phyloP scores from a whole-genome alignment of 2,797 vertebrate genomes.

The Coluber constrictor region DNA sequence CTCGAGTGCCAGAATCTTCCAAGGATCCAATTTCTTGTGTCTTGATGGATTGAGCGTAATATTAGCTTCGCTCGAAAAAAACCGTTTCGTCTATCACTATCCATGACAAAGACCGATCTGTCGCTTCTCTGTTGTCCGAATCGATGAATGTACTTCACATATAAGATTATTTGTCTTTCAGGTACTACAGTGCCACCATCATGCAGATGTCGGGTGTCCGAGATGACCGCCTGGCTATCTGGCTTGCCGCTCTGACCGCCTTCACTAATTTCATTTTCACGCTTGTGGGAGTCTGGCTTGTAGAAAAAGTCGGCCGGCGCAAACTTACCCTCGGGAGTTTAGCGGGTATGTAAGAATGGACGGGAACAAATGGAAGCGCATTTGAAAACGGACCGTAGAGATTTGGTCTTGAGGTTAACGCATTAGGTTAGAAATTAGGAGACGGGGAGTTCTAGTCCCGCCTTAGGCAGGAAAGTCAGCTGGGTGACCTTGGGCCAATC shows the following conservation, averaged over 20 bases:
- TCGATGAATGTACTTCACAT: accelerated
- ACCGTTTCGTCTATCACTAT: not conserved
- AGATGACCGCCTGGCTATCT: constrained; percentile 90
- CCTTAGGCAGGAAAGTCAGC: not conserved
- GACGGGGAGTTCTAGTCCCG: not conserved
- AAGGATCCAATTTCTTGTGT: not conserved
- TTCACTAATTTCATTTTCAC: constrained; percentile 97
- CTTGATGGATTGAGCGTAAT: not conserved
- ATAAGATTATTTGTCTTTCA: constrained; percentile 53
- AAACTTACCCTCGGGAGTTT: constrained; percentile 90
- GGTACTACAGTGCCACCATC: constrained; percentile 99
- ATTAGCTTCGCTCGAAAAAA: not conserved
- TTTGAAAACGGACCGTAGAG: not conserved
- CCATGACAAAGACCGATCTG: not conserved
- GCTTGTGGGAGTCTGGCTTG: constrained; percentile 93
- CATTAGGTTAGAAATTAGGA: too few relatives aligned
- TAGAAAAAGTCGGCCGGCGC: constrained; percentile 91
- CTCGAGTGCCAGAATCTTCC: not conserved
- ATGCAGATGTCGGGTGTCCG: constrained; percentile 97
- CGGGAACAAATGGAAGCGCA: not conserved
- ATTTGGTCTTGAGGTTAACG: not conserved
- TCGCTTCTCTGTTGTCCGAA: not conserved
- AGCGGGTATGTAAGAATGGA: constrained; percentile 72
- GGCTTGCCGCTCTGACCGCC: constrained; percentile 89
- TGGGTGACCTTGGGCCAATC: not conserved